Evolutionary conservation across 2,888 invertebrate species (phyloP), one percentile per base, ranked within the genome.

Genomic region (Ptilodon capucinus): DNA sequence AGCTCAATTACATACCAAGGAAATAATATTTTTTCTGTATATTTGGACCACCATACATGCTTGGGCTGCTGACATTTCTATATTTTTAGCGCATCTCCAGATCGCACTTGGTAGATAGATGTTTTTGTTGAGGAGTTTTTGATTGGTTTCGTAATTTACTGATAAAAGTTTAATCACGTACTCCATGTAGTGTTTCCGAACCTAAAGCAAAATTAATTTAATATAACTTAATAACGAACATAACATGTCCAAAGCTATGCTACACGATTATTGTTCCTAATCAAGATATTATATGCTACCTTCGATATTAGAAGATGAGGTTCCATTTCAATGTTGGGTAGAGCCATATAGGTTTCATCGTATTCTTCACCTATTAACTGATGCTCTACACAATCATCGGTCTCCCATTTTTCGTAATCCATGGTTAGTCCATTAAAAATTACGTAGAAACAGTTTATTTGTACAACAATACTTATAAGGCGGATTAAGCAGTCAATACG

Each of bases 121-220:
- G 46, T 86, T 88, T 51, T 88, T 88, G 44, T 85, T 84, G 0
- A 80, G 47, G 9, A 86, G 75, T 56, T 74, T 85, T 48, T 87
- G 86, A 52, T 83, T 81, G 1, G 73, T 83, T 65, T 89, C 87
- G 68, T 91, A 91, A 55, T 91, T 91, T 2, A 73, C 55, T 13
- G 84, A 77, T 17, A 91, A 64, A 21, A 90, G 62, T 70, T 85
- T 84, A 38, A 87, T 80, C 35, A 91, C 64, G 59, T 87, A 81
- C 40, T 87, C 86, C 82, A 91, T 84, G 55, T 91, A 91, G 68
- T 86, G 83, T 67, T 90, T 88, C 18, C 91, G 85, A 14, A 91
- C 90, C 91, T 91, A 59, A 40, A 74, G 73, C 8, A 40, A 50
- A 13, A 17, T n/a, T n/a, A n/a, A n/a, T n/a, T n/a, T n/a, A n/a